Evolutionary conservation across 2,113 vertebrate genomes (phyloP), one percentile per base, ranked within the genome.

Genomic region (Epinephelus moara): DNA sequence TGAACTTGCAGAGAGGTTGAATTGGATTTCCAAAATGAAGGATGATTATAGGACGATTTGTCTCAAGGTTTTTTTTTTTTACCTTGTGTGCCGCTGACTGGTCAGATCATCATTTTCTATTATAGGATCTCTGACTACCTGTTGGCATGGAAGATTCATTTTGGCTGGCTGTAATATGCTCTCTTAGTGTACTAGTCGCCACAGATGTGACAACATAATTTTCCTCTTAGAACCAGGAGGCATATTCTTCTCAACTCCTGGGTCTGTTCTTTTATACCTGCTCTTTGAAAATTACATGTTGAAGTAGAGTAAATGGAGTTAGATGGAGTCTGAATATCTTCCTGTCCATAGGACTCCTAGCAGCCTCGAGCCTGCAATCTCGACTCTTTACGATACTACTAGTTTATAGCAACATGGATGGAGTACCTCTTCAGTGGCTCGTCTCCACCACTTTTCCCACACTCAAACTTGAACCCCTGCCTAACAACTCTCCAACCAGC

Each of bases 401-500:
- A 45, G 55, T 80, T 77, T 82, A 64, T 70, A 81, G 59, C 75
- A 61, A 75, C 73, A 25, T 62, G 53, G 57, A 92, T 66, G 49
- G 57, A 92, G 73, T 60, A 81, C 75, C 88, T 90, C 90, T 87
- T 85, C 77, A 80, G 67, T 9, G 13, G 13, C 57, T 81, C 33
- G 13, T 80, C 47, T 69, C 57, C 59, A 45, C 69, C 75, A 82
- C 84, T 90, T 71, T 74, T 68, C 84, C 71, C 70, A 47, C 66
- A 70, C 84, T 87, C 75, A 45, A 82, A 85, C 84, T 81, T 70
- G 85, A 85, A 82, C 76, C 84, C 55, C 71, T 71, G 57, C 86
- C 80, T 79, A 85, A 85, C 74, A 73, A 82, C 85, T 83, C 82
- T 88, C 64, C 87, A 85, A 73, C 80, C 75, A 85, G 59, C 89